Percentiles rank a stretch among this genome's conserved stretches.
These are phyloP conservation scores for Aphidius colemani DNA, from an alignment of 2,888 invertebrate species.

Conservation along the genomic window DNA sequence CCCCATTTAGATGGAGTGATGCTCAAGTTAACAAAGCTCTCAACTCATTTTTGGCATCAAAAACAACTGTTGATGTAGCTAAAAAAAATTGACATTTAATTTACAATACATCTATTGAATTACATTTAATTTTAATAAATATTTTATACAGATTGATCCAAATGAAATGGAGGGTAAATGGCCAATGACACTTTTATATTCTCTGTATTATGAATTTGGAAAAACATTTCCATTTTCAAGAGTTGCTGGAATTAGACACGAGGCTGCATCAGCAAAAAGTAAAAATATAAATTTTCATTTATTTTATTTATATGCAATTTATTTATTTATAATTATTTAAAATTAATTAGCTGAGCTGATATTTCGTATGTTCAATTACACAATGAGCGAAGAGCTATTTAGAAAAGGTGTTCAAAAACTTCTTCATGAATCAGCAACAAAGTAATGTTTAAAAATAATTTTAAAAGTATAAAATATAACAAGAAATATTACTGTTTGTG, in stretches of 20 bases:
- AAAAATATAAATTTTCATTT: slow-evolving; percentile 21
- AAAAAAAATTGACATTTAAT: slow-evolving; percentile 10
- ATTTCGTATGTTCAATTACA: slow-evolving; percentile 88
- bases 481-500: background rate
- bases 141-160: slow-evolving; percentile 69
- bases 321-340: background rate
- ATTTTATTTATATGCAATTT: too few relatives aligned
- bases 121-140: background rate
- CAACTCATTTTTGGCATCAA: slow-evolving; percentile 75
- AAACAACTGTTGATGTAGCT: slow-evolving; percentile 71
- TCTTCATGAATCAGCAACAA: slow-evolving; percentile 66
- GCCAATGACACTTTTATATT: slow-evolving; percentile 79
- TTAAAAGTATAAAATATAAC: background rate
- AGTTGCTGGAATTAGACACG: slow-evolving; percentile 75
- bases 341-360: slow-evolving; percentile 66
- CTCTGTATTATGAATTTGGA: slow-evolving; percentile 79
- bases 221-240: slow-evolving; percentile 79
- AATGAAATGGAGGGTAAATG: slow-evolving; percentile 78
- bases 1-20: slow-evolving; percentile 79
- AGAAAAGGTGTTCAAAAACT: slow-evolving; percentile 73
- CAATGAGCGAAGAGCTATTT: slow-evolving; percentile 78
- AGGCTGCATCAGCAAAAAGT: slow-evolving; percentile 74
- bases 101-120: background rate
- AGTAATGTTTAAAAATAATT: slow-evolving; percentile 32
- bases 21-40: slow-evolving; percentile 78